phyloP scores from a whole-genome alignment of 2,113 vertebrate species.

The Phyllostomus hastatus region DNA sequence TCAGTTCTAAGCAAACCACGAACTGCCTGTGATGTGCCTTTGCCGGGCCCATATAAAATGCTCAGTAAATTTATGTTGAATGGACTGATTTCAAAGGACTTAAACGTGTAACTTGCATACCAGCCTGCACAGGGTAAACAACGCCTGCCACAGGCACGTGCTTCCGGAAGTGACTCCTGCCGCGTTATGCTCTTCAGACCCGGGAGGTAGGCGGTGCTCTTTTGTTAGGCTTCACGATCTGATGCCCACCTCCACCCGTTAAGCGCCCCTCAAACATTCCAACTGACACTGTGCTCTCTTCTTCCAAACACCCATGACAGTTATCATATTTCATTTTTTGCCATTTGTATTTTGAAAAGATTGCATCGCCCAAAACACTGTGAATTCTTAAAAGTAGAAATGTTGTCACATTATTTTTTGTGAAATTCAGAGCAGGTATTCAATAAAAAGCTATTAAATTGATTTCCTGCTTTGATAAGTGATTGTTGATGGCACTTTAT shows the following conservation, averaged over 20 bases:
- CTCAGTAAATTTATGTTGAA: not conserved
- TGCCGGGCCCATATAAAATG: not conserved
- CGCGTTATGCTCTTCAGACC: not conserved
- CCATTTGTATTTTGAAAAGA: not conserved
- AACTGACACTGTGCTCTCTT: not conserved
- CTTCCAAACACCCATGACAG: not conserved
- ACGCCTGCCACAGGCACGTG: not conserved
- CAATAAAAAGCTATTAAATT: not conserved
- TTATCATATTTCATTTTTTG: not conserved
- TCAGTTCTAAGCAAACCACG: not conserved
- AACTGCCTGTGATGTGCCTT: not conserved
- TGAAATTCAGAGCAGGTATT: not conserved
- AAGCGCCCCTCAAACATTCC: not conserved
- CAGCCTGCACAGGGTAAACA: not conserved
- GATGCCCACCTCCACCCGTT: not conserved
- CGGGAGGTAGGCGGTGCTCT: not conserved
- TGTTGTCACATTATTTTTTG: not conserved
- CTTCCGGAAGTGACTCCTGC: not conserved
- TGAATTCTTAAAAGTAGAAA: not conserved
- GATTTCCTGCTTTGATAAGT: not conserved
- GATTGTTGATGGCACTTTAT: not conserved
- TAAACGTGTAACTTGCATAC: not conserved
- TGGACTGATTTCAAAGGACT: not conserved
- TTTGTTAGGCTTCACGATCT: not conserved
- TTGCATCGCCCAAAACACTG: not conserved